Evolutionary conservation across 1,140 invertebrate species (phyloP), one percentile per base, ranked within the genome.

Genomic region (Macrotrachela quadricornifera): DNA sequence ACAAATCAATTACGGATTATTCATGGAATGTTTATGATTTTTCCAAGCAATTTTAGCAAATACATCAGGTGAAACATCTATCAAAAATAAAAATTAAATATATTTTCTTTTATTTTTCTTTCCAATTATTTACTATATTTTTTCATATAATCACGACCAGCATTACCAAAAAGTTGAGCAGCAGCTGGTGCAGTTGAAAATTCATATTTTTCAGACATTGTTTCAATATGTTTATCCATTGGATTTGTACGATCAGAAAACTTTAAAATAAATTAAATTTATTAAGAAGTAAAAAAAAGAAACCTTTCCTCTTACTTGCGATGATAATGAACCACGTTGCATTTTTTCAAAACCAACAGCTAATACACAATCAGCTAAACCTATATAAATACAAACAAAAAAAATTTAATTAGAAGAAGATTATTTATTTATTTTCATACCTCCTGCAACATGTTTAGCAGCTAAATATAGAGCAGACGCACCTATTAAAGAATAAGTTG

Each of bases 331-430:
- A 0, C 91, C 92, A 46, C 77, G 75, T 60, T 90, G 80, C 92
- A 97, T 97, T 71, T 95, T 96, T 63, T 97, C 92, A 69, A 96
- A 97, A 6, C 92, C 92, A 45, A 95, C 64, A 16, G 88, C 91
- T 41, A 97, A 67, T 1, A 83, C 80, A 66, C 91, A 88, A 63
- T 94, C 79, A 15, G 77, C 76, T 58, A 78, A 73, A 12, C 85
- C 70, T 67, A 56, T 46, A 46, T 14, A 49, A 12, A 56, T 10
- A 36, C 10, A 15, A 13, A 17, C 8, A 16, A 40, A 2, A 53
- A 16, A 39, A 13, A 45, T 14, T 42, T 3, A 13, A 6, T 13
- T 16, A 50, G 2, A 10, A 48, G 15, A 36, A 53, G 44, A 4
- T 15, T 4, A 15, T 4, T n/a, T 17, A 4, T 6, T n/a, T n/a